Evolutionary conservation across 2,888 invertebrate genomes (phyloP), one percentile per base, ranked within the genome.

Genomic region (Margaritifera margaritifera): DNA sequence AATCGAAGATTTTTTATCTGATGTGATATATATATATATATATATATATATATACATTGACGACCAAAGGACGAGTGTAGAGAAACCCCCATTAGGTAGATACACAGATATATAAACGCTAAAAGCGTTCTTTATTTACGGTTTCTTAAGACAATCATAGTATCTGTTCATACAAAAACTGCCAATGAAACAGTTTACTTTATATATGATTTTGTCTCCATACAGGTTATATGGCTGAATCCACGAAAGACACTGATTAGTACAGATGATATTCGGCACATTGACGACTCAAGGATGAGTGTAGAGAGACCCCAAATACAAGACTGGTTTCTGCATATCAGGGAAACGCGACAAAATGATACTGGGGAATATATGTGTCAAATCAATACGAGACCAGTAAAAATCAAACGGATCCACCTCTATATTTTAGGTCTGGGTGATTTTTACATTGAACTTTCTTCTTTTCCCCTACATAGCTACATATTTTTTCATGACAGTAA

Each of bases 271-370:
- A 75, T 84, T 42, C 75, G 87, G n/a, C 81, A 84, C 50, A 84
- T 86, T n/a, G 87, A 88, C 64, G 88, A 88, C 75, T 75, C 82
- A 20, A 67, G 88, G 20, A 86, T 88, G 70, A 84, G 84, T 62
- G 81, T 88, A 53, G 83, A 86, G 65, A 67, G 86, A 18, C 86
- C 84, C 2, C 83, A 83, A 64, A 71, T 78, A 20, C 79, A 79
- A 59, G 85, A 87, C 66, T 88, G 88, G 88, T 86, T 87, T 74
- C 79, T 88, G 11, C 80, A 84, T 67, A 86, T 88, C 20, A 71
- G 84, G 56, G 81, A 86, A 50, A 82, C 86, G 11, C 74, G 80
- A 8, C 80, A 80, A 73, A 82, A 80, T 57, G 88, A 88, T 75
- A 82, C 82, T 62, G 89, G 88, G 19, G 80, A 79, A 61, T 89